Conservation (phyloP, 1,140 invertebrate genomes). For the Berghia stephanieae region DNA sequence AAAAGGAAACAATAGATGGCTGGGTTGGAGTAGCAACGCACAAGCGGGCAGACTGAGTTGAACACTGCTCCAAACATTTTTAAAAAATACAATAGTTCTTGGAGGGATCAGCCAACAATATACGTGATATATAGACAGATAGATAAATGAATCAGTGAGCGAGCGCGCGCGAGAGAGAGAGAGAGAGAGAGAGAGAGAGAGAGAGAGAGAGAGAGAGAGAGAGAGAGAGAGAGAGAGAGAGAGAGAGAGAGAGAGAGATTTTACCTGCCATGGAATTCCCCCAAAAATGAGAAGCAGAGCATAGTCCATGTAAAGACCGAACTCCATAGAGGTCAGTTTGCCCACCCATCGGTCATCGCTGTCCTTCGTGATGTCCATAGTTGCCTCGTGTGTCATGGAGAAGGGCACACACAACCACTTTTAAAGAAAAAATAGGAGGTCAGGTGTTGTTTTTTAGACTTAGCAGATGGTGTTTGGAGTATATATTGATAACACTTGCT, state of each 20-base stretch:
- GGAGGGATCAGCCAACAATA: too few relatives aligned
- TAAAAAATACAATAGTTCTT: too few relatives aligned
- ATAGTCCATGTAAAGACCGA: constrained; percentile 87
- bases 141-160: neutral
- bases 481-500: too few relatives aligned
- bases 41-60: too few relatives aligned
- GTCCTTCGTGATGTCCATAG: constrained; percentile 69
- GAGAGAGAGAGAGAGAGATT: neutral
- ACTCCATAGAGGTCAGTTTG: constrained; percentile 78
- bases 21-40: too few relatives aligned
- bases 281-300: constrained; percentile 91
- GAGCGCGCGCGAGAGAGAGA: neutral
- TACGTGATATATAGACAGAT: constrained; percentile 4
- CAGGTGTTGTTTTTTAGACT: too few relatives aligned
- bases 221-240: neutral
- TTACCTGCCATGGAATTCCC: constrained; percentile 95
- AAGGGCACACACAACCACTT: constrained; percentile 52
- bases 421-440: neutral
- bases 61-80: too few relatives aligned
- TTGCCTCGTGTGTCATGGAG: constrained; percentile 40
- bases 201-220: neutral
- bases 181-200: neutral
- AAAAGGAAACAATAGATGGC: too few relatives aligned
- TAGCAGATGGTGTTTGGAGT: too few relatives aligned
- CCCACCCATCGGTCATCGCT: constrained; percentile 73